phyloP scores from a whole-genome alignment of 2,888 invertebrate genomes.

The Sphaerophoria taeniata region DNA sequence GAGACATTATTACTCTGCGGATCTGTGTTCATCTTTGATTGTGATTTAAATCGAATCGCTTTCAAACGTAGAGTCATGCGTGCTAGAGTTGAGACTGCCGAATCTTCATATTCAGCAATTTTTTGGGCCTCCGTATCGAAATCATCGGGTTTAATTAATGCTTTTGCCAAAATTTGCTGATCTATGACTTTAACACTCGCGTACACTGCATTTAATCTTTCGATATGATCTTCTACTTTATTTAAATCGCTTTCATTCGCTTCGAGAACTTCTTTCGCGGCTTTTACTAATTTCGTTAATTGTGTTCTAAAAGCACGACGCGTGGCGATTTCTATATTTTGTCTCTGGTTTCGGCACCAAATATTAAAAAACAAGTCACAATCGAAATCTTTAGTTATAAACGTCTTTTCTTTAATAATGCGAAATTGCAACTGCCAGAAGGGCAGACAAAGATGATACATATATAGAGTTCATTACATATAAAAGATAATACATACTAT shows the following conservation, averaged over 20 bases:
- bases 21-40: no score
- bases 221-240: not conserved
- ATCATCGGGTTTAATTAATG: conserved; percentile 11
- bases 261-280: no score
- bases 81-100: conserved; percentile 5
- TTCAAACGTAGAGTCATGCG: not conserved
- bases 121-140: conserved; percentile 7
- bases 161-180: conserved; percentile 7
- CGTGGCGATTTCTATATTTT: conserved; percentile 9
- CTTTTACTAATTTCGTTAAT: conserved; percentile 25
- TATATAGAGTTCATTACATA: no score
- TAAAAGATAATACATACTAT: no score
- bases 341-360: conserved; percentile 12
- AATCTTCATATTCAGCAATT: no score
- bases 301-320: conserved; percentile 27
- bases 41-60: not conserved
- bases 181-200: conserved; percentile 17
- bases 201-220: conserved; percentile 16
- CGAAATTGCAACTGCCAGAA: no score
- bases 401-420: no score
- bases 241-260: not conserved
- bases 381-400: no score
- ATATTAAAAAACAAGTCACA: conserved; percentile 2
- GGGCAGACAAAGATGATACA: no score
- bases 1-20: no score